Percentiles rank a stretch among this genome's conserved stretches.
Conservation (phyloP, 1,140 invertebrate species). For the Proales similis region DNA sequence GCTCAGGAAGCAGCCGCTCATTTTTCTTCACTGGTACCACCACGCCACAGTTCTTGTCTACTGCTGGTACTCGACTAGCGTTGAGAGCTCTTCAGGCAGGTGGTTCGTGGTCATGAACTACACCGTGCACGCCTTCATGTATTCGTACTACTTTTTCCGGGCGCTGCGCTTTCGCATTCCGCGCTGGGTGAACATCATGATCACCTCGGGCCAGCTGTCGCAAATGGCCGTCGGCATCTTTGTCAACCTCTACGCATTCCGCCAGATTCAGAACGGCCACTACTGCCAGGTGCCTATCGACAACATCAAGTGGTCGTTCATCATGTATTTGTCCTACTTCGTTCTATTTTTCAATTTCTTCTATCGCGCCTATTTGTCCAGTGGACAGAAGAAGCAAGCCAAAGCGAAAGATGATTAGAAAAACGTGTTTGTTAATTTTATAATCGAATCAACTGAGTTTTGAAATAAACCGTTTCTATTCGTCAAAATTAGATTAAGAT, state of each 20-base stretch:
- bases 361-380: slow-evolving; percentile 19
- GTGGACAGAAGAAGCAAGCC: too few species aligned
- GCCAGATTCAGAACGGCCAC: slow-evolving; percentile 3
- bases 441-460: too few species aligned
- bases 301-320: slow-evolving; percentile 23
- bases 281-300: slow-evolving; percentile 27
- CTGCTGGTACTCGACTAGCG: slow-evolving; percentile 86
- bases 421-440: too few species aligned
- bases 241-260: slow-evolving; percentile 17
- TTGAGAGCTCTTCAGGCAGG: slow-evolving; percentile 48
- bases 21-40: slow-evolving; percentile 87
- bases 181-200: slow-evolving; percentile 74
- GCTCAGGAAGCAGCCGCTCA: slow-evolving; percentile 85
- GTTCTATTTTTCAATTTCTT: slow-evolving; percentile 37
- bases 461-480: too few species aligned
- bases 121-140: slow-evolving; percentile 91
- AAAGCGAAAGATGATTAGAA: too few species aligned
- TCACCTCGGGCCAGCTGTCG: slow-evolving; percentile 78
- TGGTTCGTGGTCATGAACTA: slow-evolving; percentile 99
- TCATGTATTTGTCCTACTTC: slow-evolving; percentile 38
- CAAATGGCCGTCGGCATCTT: slow-evolving; percentile 84
- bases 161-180: slow-evolving; percentile 79
- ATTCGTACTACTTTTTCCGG: slow-evolving; percentile 84
- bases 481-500: too few species aligned
- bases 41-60: slow-evolving; percentile 72